These are phyloP conservation scores for Cryptomyrus ogoouensis DNA, from an alignment of 2,113 vertebrate species.

Conservation along the genomic window DNA sequence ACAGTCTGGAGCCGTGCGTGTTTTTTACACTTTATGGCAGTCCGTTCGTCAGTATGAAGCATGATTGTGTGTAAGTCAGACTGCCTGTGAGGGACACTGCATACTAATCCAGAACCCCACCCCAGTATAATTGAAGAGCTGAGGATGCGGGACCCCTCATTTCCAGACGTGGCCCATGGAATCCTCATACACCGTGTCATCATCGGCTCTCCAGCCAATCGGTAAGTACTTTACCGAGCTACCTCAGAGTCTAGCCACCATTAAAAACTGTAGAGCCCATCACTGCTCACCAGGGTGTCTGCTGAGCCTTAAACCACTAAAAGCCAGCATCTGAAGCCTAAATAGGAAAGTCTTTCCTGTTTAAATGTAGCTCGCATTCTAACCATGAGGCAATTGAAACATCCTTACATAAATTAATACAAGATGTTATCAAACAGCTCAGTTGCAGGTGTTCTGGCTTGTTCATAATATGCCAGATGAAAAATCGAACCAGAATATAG, in stretches of 20 bases:
- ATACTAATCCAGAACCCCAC: background rate
- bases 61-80: background rate
- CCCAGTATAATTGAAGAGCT: slow-evolving; percentile 81
- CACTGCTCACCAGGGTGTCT: background rate
- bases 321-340: background rate
- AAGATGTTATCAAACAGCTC: background rate
- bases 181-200: slow-evolving; percentile 88
- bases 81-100: background rate
- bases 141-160: slow-evolving; percentile 75
- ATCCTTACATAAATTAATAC: background rate
- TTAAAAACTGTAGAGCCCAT: background rate
- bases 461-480: background rate
- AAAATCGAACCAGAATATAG: background rate
- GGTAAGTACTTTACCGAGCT: slow-evolving; percentile 56
- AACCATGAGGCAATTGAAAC: background rate
- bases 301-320: background rate
- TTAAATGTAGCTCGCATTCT: background rate
- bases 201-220: slow-evolving; percentile 76
- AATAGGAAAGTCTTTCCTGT: background rate
- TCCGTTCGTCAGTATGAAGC: background rate
- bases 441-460: background rate
- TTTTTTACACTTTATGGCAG: background rate
- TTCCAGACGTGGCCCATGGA: slow-evolving; percentile 78
- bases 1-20: background rate
- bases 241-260: background rate